Evolutionary conservation across 2,888 invertebrate genomes (phyloP), one percentile per base, ranked within the genome.

Genomic region (Colostygia pectinataria): DNA sequence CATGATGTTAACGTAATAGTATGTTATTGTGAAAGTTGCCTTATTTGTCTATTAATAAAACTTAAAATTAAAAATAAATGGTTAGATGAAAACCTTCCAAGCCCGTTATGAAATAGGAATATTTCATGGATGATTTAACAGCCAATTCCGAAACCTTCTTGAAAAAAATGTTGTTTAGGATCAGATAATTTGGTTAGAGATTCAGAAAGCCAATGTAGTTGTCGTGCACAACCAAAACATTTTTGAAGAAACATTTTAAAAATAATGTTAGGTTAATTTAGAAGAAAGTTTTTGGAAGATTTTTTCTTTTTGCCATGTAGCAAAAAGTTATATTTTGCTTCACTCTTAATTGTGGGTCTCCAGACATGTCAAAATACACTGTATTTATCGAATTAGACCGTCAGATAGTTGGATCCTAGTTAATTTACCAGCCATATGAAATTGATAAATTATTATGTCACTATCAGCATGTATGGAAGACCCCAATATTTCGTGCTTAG

Each of bases 101-200:
- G 15, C 56, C 56, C 48, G 29, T 27, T 23, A 44, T 13, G 39
- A 40, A 31, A 44, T 37, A 34, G 28, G 27, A 39, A 33, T 20
- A 39, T 49, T 49, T 18, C 23, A 51, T 48, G 24, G 8, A 31
- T 53, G 38, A 52, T 43, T 52, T 52, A 45, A 50, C 46, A 56
- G 56, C 58, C 53, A 60, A 62, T 53, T 28, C 56, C 55, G 41
- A 38, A 57, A 56, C 56, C 56, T 46, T 45, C 3, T 49, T 24
- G 38, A 48, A 48, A 31, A n/a, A 12, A 40, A 24, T 55, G 27
- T 34, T 50, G 34, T 55, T 54, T 53, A 15, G 14, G 44, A 58
- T n/a, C 6, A 4, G 20, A 20, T 1, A 6, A 58, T 53, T 34
- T 55, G 38, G 47, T 50, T 51, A 54, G 46, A 32, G 44, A 55